Evolutionary conservation across 1,140 invertebrate genomes (phyloP).

Genomic region (Portunus trituberculatus): DNA sequence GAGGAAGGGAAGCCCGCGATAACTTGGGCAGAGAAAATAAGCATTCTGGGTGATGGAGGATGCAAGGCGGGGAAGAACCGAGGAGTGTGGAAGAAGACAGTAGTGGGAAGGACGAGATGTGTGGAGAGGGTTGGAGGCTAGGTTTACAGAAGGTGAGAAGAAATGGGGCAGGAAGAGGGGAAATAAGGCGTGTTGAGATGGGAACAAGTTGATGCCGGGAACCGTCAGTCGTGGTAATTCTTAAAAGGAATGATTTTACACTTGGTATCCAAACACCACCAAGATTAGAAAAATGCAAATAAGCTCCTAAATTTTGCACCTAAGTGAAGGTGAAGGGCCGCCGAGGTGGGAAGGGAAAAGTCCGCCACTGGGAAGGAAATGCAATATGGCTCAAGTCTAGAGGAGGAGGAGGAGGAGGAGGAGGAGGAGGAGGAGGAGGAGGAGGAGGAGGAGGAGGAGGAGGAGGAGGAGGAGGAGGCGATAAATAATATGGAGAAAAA

Average conservation of each 20-base stretch:
- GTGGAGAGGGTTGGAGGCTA: not conserved
- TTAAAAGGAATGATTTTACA: not conserved
- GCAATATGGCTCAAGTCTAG: not conserved
- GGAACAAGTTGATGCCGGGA: not conserved
- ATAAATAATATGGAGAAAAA: no score
- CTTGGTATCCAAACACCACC: not conserved
- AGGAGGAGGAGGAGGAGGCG: not conserved
- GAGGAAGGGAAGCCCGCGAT: not conserved
- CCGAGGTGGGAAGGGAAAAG: not conserved
- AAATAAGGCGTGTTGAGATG: not conserved
- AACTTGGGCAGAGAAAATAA: not conserved
- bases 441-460: not conserved
- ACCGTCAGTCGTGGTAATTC: not conserved
- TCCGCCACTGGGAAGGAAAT: not conserved
- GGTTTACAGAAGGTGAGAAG: not conserved
- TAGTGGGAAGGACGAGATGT: no score
- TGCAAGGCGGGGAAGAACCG: not conserved
- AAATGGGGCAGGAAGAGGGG: not conserved
- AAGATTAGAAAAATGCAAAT: slow-evolving; percentile 24
- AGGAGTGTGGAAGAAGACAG: not conserved
- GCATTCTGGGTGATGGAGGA: not conserved
- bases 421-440: not conserved
- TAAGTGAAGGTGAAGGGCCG: not conserved
- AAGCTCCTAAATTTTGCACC: not conserved
- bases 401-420: not conserved